Conservation (phyloP, 1,140 invertebrate species). For the Drosophila kurseongensis region DNA sequence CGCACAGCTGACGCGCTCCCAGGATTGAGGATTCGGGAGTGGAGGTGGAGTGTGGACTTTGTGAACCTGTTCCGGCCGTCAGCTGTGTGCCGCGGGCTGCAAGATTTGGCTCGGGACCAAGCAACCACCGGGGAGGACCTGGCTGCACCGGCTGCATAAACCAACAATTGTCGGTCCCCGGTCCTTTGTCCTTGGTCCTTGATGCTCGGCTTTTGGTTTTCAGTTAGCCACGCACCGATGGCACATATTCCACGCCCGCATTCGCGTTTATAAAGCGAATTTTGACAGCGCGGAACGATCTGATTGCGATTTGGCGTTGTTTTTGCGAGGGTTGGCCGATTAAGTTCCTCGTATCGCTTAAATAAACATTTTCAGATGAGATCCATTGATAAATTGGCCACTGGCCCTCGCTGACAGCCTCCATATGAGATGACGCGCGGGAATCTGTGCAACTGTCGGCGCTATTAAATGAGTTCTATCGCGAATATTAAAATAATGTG, state of each 20-base stretch:
- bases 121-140: conserved; percentile 67
- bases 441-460: conserved; percentile 55
- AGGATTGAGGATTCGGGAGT: conserved; percentile 37
- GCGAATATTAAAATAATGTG: conserved; percentile 27
- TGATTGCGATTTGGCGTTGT: conserved; percentile 60
- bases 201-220: conserved; percentile 24
- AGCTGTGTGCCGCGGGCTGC: conserved; percentile 50
- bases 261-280: conserved; percentile 72
- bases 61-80: conserved; percentile 70
- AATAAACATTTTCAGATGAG: conserved; percentile 66
- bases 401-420: conserved; percentile 59
- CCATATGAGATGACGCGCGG: conserved; percentile 15
- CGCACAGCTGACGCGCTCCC: conserved; percentile 79
- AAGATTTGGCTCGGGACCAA: conserved; percentile 37
- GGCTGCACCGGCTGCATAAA: conserved; percentile 81
- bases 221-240: conserved; percentile 72
- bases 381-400: conserved; percentile 66
- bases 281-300: conserved; percentile 72
- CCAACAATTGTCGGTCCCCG: conserved; percentile 79
- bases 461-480: not conserved
- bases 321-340: conserved; percentile 56
- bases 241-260: conserved; percentile 80
- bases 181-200: conserved; percentile 10
- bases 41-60: conserved; percentile 57
- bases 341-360: conserved; percentile 64